Evolutionary conservation across 2,797 vertebrate species (phyloP).

Genomic region (Loriculus beryllinus): DNA sequence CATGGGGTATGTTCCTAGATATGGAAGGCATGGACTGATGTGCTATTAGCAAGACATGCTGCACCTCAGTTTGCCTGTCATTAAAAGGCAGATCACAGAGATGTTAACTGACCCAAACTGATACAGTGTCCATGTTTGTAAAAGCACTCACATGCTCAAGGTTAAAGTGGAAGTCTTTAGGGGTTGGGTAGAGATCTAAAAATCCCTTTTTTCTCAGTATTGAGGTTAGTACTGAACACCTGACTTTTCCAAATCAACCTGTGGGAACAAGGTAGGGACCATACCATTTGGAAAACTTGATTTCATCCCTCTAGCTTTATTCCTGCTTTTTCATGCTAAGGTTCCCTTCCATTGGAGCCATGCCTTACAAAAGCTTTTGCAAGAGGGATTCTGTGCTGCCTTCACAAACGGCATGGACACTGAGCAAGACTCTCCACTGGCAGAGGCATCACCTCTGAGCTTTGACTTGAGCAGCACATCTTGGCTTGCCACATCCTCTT

Average conservation of each 20-base stretch:
- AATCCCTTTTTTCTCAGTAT: not conserved
- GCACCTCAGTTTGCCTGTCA: constrained; percentile 20
- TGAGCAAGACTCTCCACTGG: not conserved
- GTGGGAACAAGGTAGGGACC: not conserved
- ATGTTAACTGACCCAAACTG: constrained; percentile 34
- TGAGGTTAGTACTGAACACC: not conserved
- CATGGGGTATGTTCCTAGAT: not conserved
- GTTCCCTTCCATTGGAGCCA: not conserved
- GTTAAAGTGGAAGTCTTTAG: constrained; percentile 11
- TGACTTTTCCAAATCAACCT: not conserved
- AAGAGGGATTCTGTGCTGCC: not conserved
- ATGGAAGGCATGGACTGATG: not conserved
- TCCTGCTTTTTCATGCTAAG: not conserved
- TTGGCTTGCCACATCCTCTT: not conserved
- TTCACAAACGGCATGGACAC: not conserved
- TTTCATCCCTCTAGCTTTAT: not conserved
- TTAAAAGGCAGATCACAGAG: not conserved
- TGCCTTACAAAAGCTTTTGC: not conserved
- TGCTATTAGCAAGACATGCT: not conserved
- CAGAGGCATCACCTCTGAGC: not conserved
- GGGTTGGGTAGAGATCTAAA: not conserved
- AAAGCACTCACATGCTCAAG: not conserved
- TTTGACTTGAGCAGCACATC: accelerated
- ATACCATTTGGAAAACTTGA: not conserved
- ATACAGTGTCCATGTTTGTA: not conserved